Conservation (phyloP, 2,797 vertebrate species). For the Ataeniobius toweri region DNA sequence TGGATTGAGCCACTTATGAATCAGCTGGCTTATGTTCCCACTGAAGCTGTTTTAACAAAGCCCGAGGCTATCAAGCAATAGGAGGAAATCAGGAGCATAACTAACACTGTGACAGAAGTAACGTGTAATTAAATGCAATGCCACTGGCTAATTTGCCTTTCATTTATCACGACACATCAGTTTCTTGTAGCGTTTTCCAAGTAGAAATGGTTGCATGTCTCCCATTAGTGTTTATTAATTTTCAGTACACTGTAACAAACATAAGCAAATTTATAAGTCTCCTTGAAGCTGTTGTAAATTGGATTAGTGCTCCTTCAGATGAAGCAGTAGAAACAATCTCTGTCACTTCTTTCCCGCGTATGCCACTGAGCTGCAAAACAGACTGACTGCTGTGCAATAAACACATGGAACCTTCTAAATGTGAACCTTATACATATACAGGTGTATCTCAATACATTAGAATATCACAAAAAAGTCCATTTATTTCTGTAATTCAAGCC, state of each 20-base stretch:
- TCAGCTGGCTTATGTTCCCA: constrained; percentile 56
- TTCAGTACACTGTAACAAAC: constrained; percentile 59
- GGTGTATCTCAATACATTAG: not conserved
- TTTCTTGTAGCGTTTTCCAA: constrained; percentile 37
- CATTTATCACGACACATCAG: constrained; percentile 62
- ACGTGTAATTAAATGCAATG: constrained; percentile 70
- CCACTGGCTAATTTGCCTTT: constrained; percentile 64
- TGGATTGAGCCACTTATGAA: constrained; percentile 62
- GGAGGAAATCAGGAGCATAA: constrained; percentile 60
- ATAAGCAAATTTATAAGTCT: constrained; percentile 71
- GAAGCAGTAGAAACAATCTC: constrained; percentile 58
- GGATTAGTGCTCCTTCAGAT: constrained; percentile 69
- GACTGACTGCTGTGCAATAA: constrained; percentile 39
- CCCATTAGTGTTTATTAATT: constrained; percentile 63
- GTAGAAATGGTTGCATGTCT: constrained; percentile 34
- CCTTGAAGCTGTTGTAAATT: constrained; percentile 65
- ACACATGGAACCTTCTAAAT: constrained; percentile 8
- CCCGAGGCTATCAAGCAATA: constrained; percentile 53
- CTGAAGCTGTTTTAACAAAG: constrained; percentile 59
- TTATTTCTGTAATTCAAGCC: not conserved
- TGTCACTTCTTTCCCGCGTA: constrained; percentile 31
- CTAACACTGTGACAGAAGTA: constrained; percentile 66
- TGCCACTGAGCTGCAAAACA: constrained; percentile 55
- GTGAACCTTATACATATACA: constrained; percentile 20
- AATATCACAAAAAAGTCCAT: not conserved